Conservation (phyloP, 2,113 vertebrate genomes). For the Lates calcarifer region DNA sequence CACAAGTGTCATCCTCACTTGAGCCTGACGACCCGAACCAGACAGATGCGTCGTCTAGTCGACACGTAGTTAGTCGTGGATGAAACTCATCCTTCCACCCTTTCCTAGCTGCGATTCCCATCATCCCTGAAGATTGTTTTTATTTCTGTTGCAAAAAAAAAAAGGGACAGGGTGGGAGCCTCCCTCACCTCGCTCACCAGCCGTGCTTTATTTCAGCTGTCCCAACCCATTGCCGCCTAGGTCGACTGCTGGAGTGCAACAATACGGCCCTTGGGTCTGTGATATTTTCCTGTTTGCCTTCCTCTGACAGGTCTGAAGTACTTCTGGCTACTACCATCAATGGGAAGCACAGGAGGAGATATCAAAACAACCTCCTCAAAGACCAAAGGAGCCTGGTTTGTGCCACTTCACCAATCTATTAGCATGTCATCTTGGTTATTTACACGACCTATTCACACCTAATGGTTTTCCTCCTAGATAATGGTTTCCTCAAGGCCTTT, state of each 20-base stretch:
- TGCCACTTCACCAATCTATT: constrained; percentile 68
- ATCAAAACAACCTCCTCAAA: constrained; percentile 41
- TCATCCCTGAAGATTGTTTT: constrained; percentile 65
- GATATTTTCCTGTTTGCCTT: constrained; percentile 46
- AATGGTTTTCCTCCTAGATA: constrained; percentile 80
- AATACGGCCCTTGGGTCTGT: constrained; percentile 8
- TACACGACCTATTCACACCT: constrained; percentile 70
- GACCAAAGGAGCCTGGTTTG: constrained; percentile 66
- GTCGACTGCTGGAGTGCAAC: constrained; percentile 1
- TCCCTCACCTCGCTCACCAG: constrained; percentile 19
- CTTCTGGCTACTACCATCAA: constrained; percentile 29
- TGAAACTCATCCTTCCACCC: constrained; percentile 59
- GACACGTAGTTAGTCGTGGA: constrained; percentile 50
- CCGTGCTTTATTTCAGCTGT: constrained; percentile 64
- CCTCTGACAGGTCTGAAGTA: constrained; percentile 29
- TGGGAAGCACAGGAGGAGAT: constrained; percentile 11
- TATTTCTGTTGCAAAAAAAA: constrained; percentile 54
- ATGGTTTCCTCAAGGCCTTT: constrained; percentile 80
- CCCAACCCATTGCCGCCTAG: constrained; percentile 14
- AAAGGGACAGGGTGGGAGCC: not conserved
- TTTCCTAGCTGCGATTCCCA: constrained; percentile 67
- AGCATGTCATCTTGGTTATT: constrained; percentile 73
- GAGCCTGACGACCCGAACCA: constrained; percentile 22
- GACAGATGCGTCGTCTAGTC: constrained; percentile 49
- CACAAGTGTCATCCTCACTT: constrained; percentile 1